Evolutionary conservation across 2,113 vertebrate species (phyloP), one percentile per base, ranked within the genome.

Genomic region (Burhinus bistriatus): DNA sequence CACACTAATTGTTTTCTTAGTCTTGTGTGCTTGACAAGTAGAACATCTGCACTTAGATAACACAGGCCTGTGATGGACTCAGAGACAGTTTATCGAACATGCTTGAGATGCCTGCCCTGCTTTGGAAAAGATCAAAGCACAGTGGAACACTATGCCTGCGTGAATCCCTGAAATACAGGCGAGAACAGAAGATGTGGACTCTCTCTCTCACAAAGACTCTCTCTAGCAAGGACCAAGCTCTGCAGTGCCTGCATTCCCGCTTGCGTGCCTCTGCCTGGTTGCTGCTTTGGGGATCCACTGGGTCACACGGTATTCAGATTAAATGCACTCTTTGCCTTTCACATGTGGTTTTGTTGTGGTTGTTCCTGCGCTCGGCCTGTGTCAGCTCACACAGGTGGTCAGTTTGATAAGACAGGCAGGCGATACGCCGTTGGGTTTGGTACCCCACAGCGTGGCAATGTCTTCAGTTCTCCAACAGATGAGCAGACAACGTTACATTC

Each of bases 391-490:
- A 40, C 25, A 8, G 18, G 8, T 5, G 22, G 15, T 8, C 17
- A 19, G 23, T 18, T 13, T 11, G 36, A 26, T 4, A 8, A 42
- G 40, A 29, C 11, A 14, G 3, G 0, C 8, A 6, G 40, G 4
- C 52, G 3, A 1, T 0, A 3, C 0, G 7, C 34, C 4, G 20
- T 4, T 4, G 14, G 32, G 45, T 19, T 27, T 2, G 22, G 23
- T 6, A 27, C 9, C 19, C 55, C 10, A 14, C 1, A 1, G 26
- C 1, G 1, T 0, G 26, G 6, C 21, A 3, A 4, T 0, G 8
- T 0, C 12, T 26, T 26, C 59, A 2, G 14, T 12, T 40, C 19
- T 11, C 36, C 25, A 4, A 3, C 2, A 1, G 9, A 7, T 0
- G 3, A 21, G 47, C 9, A 5, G 32, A 18, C 2, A 3, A 7